phyloP scores from a whole-genome alignment of 2,113 vertebrate genomes.

The Eurypyga helias region DNA sequence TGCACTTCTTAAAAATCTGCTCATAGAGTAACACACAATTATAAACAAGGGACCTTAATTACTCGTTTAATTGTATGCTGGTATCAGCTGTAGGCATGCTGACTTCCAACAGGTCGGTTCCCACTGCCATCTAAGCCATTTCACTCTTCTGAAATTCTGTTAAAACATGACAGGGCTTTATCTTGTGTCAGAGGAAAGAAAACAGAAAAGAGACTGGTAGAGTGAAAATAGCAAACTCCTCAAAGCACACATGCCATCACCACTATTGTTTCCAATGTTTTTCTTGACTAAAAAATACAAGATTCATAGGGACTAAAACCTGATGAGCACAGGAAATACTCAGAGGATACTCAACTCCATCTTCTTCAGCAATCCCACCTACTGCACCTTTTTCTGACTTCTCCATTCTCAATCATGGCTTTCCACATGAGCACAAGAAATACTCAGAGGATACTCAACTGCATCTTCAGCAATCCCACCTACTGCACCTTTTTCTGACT shows the following conservation, averaged over 20 bases:
- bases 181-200: not conserved
- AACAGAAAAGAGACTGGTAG: not conserved
- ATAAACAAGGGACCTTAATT: not conserved
- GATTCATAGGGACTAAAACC: not conserved
- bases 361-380: not conserved
- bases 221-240: not conserved
- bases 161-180: not conserved
- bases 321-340: not conserved
- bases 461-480: not conserved
- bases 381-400: not conserved
- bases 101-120: not conserved
- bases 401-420: not conserved
- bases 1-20: not conserved
- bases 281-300: not conserved
- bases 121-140: not conserved
- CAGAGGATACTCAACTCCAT: not conserved
- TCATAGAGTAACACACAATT: not conserved
- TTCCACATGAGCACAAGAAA: not conserved
- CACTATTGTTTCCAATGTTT: not conserved
- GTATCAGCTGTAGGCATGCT: not conserved
- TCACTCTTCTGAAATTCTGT: not conserved
- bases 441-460: not conserved
- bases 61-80: not conserved
- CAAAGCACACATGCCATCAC: not conserved
- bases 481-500: not conserved